Base-by-base conservation (phyloP, 2,888 invertebrate genomes). In the Mythimna ferrago region DNA sequence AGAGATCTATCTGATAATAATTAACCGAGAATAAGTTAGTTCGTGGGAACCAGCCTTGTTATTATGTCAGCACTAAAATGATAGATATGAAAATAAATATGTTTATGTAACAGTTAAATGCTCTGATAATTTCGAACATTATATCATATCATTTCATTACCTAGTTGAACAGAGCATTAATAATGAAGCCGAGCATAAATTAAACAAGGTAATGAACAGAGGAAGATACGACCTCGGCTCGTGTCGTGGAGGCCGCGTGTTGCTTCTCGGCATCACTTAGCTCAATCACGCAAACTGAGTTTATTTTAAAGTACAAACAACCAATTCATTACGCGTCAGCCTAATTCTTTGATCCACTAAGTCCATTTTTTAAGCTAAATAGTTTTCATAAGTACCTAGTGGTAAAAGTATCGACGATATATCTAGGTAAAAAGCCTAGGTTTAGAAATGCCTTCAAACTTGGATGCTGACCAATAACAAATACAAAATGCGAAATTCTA, bases 141-240 rank as follows among this genome's bases (percentile, higher is more conserved):
- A 79, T 78, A 80, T 80, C 72, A 82, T 66, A 63, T 76, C 11
- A 38, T 79, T 78, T 66, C 62, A 78, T 77, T 83, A 76, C 71
- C 65, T 66, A 51, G 76, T 75, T 75, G 76, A 73, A 74, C 60
- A 78, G 16, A 68, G 70, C 38, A 78, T 70, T 78, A 72, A 69
- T 76, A 83, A 87, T 82, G 72, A 82, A 86, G 81, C 82, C 74
- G 76, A 83, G 72, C 76, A 88, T 89, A 86, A 87, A 88, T 88
- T 86, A 87, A 86, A 86, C 89, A 90, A 91, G 90, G 91, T 89
- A 90, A 91, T 89, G 86, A 81, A 82, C 60, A 87, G 87, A 94
- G 93, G 94, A 94, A 92, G 93, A 92, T 88, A 87, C 89, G 93
- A 82, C 94, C 95, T 95, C 92, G 92, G 77, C 65, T 83, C 80